phyloP scores from a whole-genome alignment of 2,888 invertebrate species.

The Drosophila acutilabella region DNA sequence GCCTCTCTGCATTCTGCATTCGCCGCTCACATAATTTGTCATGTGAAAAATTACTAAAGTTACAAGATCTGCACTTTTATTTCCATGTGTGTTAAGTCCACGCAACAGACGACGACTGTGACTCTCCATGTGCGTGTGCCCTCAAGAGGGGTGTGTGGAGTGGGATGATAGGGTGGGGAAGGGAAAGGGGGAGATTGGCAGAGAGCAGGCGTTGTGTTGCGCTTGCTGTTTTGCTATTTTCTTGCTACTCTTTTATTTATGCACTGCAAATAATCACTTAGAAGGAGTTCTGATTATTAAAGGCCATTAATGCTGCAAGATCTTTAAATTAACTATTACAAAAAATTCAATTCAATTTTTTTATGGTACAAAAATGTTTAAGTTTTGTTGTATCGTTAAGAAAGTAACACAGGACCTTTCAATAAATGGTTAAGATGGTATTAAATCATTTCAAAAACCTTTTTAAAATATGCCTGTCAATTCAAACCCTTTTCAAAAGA shows the following conservation, averaged over 20 bases:
- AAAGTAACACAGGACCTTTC: too few relatives aligned
- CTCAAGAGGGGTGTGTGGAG: slow-evolving; percentile 7
- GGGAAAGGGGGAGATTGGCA: background rate
- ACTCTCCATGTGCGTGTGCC: slow-evolving; percentile 43
- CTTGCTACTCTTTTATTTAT: slow-evolving; percentile 44
- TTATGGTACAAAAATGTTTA: too few relatives aligned
- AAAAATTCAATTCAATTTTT: too few relatives aligned
- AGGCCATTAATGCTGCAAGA: too few relatives aligned
- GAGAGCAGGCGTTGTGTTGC: slow-evolving; percentile 16
- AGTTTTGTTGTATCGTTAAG: too few relatives aligned
- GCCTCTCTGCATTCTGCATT: slow-evolving; percentile 37
- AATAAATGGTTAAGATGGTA: too few relatives aligned
- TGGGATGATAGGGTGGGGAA: background rate
- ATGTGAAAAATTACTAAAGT: slow-evolving; percentile 83
- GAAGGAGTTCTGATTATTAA: too few relatives aligned
- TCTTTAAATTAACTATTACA: too few relatives aligned
- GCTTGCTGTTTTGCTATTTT: slow-evolving; percentile 70
- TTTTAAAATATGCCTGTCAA: too few relatives aligned
- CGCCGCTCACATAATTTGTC: slow-evolving; percentile 81
- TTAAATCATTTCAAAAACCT: too few relatives aligned
- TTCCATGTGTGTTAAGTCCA: slow-evolving; percentile 55
- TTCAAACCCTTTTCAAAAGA: too few relatives aligned
- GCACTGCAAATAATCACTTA: background rate
- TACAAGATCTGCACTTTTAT: slow-evolving; percentile 80
- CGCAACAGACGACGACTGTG: slow-evolving; percentile 36